Evolutionary conservation across 2,113 vertebrate genomes (phyloP).

Genomic region (Coturnix japonica): DNA sequence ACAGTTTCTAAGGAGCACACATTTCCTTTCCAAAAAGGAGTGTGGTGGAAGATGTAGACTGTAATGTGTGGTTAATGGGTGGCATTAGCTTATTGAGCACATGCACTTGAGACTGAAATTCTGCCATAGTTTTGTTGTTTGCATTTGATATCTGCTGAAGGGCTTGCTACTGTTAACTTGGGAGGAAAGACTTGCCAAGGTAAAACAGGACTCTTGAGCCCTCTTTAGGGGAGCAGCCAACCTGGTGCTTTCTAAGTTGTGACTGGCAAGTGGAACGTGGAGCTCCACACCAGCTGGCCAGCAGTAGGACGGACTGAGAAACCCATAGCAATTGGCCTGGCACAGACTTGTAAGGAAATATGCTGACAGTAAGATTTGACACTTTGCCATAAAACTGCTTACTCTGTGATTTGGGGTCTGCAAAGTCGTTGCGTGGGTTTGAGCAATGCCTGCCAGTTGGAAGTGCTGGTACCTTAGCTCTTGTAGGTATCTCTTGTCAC

Average conservation of each 20-base stretch:
- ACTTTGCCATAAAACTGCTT: not conserved
- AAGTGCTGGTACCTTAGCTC: not conserved
- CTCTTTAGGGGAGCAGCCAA: not conserved
- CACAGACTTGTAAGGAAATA: not conserved
- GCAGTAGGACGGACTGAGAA: not conserved
- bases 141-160: not conserved
- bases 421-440: not conserved
- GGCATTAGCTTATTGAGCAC: not conserved
- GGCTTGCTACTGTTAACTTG: not conserved
- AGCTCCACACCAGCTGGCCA: not conserved
- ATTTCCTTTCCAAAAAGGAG: not conserved
- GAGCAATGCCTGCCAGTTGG: not conserved
- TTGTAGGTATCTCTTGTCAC: not conserved
- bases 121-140: not conserved
- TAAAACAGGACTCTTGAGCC: not conserved
- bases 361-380: not conserved
- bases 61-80: not conserved
- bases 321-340: not conserved
- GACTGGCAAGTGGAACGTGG: not conserved
- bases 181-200: not conserved
- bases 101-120: rapidly evolving
- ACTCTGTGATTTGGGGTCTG: not conserved
- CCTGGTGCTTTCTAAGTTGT: not conserved
- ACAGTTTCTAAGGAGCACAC: not conserved
- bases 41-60: not conserved